Evolutionary conservation across 2,888 invertebrate species (phyloP), one percentile per base, ranked within the genome.

Genomic region (Acleris holmiana): DNA sequence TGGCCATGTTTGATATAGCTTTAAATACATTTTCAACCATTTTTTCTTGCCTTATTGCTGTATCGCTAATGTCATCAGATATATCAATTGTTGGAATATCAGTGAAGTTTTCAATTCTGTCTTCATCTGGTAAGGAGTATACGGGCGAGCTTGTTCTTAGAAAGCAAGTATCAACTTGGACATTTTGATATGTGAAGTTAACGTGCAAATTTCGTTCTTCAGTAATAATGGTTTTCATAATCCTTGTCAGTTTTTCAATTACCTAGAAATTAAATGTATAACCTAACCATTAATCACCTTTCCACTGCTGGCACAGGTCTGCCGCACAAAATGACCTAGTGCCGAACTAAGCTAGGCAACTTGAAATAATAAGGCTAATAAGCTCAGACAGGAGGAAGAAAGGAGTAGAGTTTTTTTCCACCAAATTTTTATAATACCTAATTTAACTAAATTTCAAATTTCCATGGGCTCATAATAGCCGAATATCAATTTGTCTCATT

Each of bases 221-320:
- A n/a, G 15, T 55, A 10, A 68, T 62, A 46, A 76, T 71, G 13
- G 17, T 64, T 40, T 67, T 71, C 71, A 76, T 71, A 6, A 63
- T 62, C 25, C 48, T 71, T 15, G 71, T 76, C 10, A 89, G 69
- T 72, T 88, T 89, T 67, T 89, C 88, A 35, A 86, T 85, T 4
- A 89, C 89, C 89, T 89, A 61, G 17, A 68, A 53, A 29, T 46
- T 46, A 35, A 17, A 17, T 19, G 29, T 29, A 1, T 8, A 29
- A 29, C 1, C 7, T 25, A 25, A 25, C 8, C 8, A 29, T 8
- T 25, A 25, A 25, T 29, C 8, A 29, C 8, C 6, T 8, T 29
- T 29, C 8, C 8, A 29, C 2, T 8, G 25, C 25, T 25, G 8
- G 25, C 29, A 8, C 29, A 29, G 8, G 29, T 29, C 7, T 25